Base-by-base conservation (phyloP, 2,888 invertebrate species). In the Drosophila limbata region DNA sequence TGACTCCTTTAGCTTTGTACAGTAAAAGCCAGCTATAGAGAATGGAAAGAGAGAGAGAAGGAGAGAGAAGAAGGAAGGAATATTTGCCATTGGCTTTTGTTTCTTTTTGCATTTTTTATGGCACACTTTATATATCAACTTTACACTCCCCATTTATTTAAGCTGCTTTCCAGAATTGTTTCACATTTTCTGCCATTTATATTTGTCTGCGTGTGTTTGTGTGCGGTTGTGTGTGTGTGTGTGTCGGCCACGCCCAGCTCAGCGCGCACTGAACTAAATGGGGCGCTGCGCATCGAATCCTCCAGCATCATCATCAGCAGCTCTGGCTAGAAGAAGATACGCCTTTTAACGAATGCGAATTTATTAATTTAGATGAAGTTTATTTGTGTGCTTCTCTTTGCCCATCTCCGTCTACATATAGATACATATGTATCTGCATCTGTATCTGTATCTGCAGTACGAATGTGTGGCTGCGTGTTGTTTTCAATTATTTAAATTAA, bases 401-500 rank as follows among this genome's bases (percentile, higher is more conserved):
- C 25, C 2, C 45, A 25, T 2, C 45, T 11, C 35, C 35, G 37
- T 52, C 35, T 33, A 19, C 50, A 52, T 13, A 6, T 10, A 52
- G 31, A 31, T 51, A 42, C 44, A 39, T 55, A 13, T 50, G 31
- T 45, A 56, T 56, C 56, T 56, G 21, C 17, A 33, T 28, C 56
- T 56, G 39, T 33, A 51, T 61, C 40, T 59, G 53, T 62, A 37
- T 59, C 44, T 56, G 42, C 56, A 59, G 40, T 37, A 51, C 17
- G 47, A 17, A 40, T 55, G 19, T 63, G 48, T 31, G 21, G 15
- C 37, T 71, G 65, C 50, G 44, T 69, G 45, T 72, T 52, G 63
- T 48, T 73, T 76, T 69, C 60, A 76, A 77, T 70, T 73, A 73
- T 65, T 69, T 69, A 66, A 73, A 74, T 69, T 66, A 74, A 73